Evolutionary conservation across 2,888 invertebrate genomes (phyloP).

Genomic region (Epinotia nisella): DNA sequence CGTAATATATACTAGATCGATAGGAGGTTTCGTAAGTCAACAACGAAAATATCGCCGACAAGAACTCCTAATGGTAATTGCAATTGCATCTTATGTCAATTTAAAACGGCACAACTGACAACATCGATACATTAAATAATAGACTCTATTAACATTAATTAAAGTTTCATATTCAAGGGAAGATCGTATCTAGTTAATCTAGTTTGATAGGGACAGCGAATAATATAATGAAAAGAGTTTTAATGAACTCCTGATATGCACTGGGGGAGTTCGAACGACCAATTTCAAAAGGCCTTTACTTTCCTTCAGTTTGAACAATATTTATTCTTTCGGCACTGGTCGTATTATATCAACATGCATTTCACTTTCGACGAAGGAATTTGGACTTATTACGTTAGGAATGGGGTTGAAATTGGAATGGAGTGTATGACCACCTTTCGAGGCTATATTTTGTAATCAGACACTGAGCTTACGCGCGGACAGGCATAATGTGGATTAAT

Average conservation of each 20-base stretch:
- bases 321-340: constrained; percentile 49
- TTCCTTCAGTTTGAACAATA: constrained; percentile 32
- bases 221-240: constrained; percentile 66
- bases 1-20: background rate
- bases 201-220: constrained; percentile 15
- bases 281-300: constrained; percentile 49
- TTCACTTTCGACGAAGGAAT: background rate
- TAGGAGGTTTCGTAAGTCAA: constrained; percentile 23
- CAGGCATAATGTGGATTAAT: constrained; percentile 47
- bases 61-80: constrained; percentile 66
- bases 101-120: background rate
- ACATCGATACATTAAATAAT: background rate
- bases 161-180: background rate
- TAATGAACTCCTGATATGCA: constrained; percentile 69
- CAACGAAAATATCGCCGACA: constrained; percentile 51
- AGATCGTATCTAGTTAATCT: background rate
- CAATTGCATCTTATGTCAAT: constrained; percentile 59
- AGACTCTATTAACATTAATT: background rate
- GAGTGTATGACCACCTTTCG: constrained; percentile 14
- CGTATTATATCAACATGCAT: constrained; percentile 49
- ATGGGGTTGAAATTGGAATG: constrained; percentile 1
- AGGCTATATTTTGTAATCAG: constrained; percentile 44
- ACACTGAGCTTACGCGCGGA: constrained; percentile 50
- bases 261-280: constrained; percentile 53
- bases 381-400: constrained; percentile 35